These are phyloP conservation scores for Tetranychus truncatus DNA, from an alignment of 2,888 invertebrate species.

Conservation along the genomic window DNA sequence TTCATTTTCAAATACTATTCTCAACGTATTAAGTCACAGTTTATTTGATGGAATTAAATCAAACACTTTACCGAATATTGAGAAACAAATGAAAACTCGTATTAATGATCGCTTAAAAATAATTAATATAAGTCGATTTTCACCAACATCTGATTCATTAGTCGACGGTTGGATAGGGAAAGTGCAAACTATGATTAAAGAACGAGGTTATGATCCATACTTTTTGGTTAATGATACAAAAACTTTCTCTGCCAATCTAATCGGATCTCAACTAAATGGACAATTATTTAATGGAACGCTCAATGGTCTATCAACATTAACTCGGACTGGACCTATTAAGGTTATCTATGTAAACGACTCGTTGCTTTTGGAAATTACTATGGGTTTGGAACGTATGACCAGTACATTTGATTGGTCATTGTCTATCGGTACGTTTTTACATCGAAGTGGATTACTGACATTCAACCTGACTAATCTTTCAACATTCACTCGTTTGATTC, in stretches of 20 bases:
- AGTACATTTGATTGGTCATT: conserved; percentile 26
- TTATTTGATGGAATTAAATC: conserved; percentile 74
- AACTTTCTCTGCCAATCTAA: conserved; percentile 23
- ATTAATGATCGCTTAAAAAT: conserved; percentile 37
- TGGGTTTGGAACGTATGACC: conserved; percentile 27
- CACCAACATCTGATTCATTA: conserved; percentile 12
- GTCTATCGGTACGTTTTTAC: conserved; percentile 21
- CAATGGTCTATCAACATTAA: conserved; percentile 57
- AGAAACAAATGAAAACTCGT: conserved; percentile 33
- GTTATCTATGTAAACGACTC: conserved; percentile 24
- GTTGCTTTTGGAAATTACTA: conserved; percentile 25
- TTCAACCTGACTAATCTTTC: neutral
- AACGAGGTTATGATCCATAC: conserved; percentile 53
- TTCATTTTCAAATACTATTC: neutral
- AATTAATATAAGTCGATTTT: neutral
- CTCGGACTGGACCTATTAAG: conserved; percentile 34
- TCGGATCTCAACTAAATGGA: conserved; percentile 36
- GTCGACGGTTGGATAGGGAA: conserved; percentile 58
- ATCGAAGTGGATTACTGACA: conserved; percentile 14
- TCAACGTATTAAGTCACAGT: conserved; percentile 35
- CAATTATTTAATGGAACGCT: conserved; percentile 55
- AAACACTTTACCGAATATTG: conserved; percentile 42
- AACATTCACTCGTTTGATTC: neutral
- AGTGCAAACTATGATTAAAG: conserved; percentile 44
- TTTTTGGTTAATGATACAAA: conserved; percentile 37